A percentile compares a stretch with the other conserved stretches of the same genome.
Evolutionary conservation across 2,797 vertebrate genomes (phyloP).

Genomic region (Diceros bicornis): DNA sequence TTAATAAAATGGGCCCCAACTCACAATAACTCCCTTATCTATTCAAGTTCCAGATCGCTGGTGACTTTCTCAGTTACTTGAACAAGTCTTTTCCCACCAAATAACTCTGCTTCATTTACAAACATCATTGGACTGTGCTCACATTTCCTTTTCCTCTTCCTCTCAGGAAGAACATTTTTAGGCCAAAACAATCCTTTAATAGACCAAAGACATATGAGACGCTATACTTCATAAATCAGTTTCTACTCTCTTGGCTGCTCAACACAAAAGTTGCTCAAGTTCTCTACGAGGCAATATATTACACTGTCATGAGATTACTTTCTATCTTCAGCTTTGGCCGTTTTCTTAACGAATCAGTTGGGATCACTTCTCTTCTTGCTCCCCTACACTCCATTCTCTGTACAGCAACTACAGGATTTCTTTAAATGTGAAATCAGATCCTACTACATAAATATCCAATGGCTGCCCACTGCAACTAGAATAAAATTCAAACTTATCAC

Average conservation of each 20-base stretch:
- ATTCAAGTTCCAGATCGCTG: neutral
- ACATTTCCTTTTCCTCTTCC: constrained; percentile 63
- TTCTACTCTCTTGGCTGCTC: constrained; percentile 10
- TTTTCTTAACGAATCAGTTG: constrained; percentile 52
- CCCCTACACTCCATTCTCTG: neutral
- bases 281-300: neutral
- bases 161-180: constrained; percentile 71
- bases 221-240: neutral
- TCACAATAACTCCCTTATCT: neutral
- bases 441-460: neutral
- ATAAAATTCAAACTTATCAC: constrained; percentile 45
- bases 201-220: neutral
- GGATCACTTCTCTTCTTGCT: constrained; percentile 43
- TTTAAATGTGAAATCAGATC: constrained; percentile 44
- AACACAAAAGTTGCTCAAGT: neutral
- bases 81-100: neutral
- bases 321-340: neutral
- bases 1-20: neutral
- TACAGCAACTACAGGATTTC: neutral
- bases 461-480: constrained; percentile 14
- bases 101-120: constrained; percentile 27
- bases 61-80: constrained; percentile 28
- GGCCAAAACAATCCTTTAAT: constrained; percentile 34
- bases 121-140: constrained; percentile 14
- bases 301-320: neutral